Evolutionary conservation across 1,140 invertebrate species (phyloP).

Genomic region (Gryon sp.): DNA sequence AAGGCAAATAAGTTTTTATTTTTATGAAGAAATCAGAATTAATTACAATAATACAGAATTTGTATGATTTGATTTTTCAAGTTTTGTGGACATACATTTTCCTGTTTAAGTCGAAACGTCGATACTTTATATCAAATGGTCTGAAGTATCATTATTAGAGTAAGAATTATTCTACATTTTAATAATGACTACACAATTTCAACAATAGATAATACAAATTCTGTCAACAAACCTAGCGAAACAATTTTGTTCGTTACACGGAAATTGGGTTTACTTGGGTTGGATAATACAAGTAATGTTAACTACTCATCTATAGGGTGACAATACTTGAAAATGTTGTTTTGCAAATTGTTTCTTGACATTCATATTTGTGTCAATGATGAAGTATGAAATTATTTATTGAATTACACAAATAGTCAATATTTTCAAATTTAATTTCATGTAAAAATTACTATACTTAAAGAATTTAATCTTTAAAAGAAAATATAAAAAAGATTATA

Average conservation of each 20-base stretch:
- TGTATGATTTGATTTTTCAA: not conserved
- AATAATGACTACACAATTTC: conserved; percentile 31
- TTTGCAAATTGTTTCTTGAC: not conserved
- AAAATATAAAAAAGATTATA: no score
- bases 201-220: conserved; percentile 50
- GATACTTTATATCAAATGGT: conserved; percentile 13
- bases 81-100: no score
- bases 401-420: no score
- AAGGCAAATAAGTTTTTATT: no score
- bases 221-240: conserved; percentile 21
- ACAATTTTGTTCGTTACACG: conserved; percentile 57
- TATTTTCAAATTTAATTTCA: no score
- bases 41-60: no score
- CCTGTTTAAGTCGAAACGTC: no score
- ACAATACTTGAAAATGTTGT: conserved; percentile 41
- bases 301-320: conserved; percentile 41
- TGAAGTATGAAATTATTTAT: conserved; percentile 18
- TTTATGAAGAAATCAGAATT: no score
- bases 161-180: conserved; percentile 47
- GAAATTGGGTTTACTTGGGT: conserved; percentile 45
- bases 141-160: conserved; percentile 32
- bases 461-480: no score
- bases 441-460: no score
- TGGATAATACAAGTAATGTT: conserved; percentile 40
- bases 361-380: conserved; percentile 17